Base-by-base conservation (phyloP, 1,140 invertebrate genomes). In the Ptiloglossa arizonensis region DNA sequence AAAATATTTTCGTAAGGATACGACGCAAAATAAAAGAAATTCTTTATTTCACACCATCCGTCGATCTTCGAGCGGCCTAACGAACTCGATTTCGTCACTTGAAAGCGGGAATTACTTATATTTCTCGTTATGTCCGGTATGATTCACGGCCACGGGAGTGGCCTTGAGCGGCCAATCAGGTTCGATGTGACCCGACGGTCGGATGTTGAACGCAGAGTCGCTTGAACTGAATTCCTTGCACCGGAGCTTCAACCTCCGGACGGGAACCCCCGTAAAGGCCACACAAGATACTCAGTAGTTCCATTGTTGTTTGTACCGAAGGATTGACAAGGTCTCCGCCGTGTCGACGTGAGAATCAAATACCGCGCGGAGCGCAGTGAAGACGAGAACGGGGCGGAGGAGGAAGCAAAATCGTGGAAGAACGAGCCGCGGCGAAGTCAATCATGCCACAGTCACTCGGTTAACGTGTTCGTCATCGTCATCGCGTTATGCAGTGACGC, bases 401-500 rank as follows among this genome's bases (percentile, higher is more conserved):
- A 19, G 5, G 0, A 46, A 54, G 54, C n/a, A 46, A n/a, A 22
- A n/a, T 24, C 27, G 54, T 27, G 4, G 27, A 32, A 32, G 54
- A 57, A 32, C 50, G 35, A 56, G 6, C 24, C 13, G 24, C 3
- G 24, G 15, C 35, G 52, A 29, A 24, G 11, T 13, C 38, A 15
- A 46, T n/a, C 11, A 59, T 71, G 54, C 41, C 5, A 59, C 1
- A 6, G 13, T 22, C 27, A 2, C 0, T 59, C 38, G 19, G 27
- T 17, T 59, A 29, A 71, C 68, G 19, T 17, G 22, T 27, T 46
- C 1, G 15, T 27, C 13, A 2, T 63, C 6, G 9, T 29, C 32
- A 32, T 17, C 19, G 22, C 32, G 52, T 75, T 67, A 57, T 50
- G 73, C 41, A 38, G 54, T 66, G 35, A 80, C 27, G 19, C 9